Base-by-base conservation (phyloP, 1,140 invertebrate genomes). In the Leptoteleia sp. region DNA sequence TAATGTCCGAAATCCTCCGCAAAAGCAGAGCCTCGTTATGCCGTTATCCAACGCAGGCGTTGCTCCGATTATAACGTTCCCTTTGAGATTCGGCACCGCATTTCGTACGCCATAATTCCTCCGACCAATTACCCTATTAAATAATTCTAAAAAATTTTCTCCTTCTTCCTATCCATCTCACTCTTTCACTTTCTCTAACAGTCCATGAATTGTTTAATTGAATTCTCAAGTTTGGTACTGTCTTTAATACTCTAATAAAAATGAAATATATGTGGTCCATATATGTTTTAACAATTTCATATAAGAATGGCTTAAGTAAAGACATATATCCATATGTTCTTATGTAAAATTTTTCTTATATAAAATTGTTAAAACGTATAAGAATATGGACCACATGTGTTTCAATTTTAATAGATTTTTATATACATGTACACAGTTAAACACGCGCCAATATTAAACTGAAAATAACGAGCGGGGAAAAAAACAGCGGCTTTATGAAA, bases 31-130 rank as follows among this genome's bases (percentile, higher is more conserved):
- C 5, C 12, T 40, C 35, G 35, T 50, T 52, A 42, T 33, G 45
- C 45, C 59, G 59, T 38, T 48, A 65, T 43, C 17, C 62, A 19
- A 5, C 38, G 12, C 47, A 42, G 45, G 35, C 35, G 40, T 50
- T 52, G 62, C 37, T 45, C 38, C 38, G 47, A 45, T 68, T 55
- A 55, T 37, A 57, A 29, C 42, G 52, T 68, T 57, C 42, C 47
- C 31, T 68, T 57, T 57, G 64, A 37, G 29, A 15, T 7, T 33
- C 25, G 47, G 16, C 43, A 25, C 22, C 43, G 3, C 43, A 25
- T 17, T 54, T 35, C 19, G 50, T 35, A n/a, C 50, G 50, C 50
- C 33, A 54, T 38, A 17, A 54, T 54, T 38, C 50, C 38, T 0
- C 11, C 11, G 11, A n/a, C 11, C 22, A 38, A 54, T 54, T 54